These are phyloP conservation scores for Apteryx mantelli DNA, from an alignment of 2,113 vertebrate genomes.

Conservation along the genomic window DNA sequence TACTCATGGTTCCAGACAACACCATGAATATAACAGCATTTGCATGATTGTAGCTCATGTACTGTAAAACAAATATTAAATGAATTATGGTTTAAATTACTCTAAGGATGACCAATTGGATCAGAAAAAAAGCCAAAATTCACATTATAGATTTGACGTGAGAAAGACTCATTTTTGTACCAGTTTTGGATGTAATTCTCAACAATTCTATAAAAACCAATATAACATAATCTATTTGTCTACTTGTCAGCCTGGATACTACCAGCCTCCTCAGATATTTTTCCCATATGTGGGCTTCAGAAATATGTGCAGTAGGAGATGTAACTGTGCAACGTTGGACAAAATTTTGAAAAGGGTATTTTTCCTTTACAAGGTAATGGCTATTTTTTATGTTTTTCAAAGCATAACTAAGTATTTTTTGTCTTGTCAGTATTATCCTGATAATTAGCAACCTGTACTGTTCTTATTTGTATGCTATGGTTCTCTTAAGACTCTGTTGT, in stretches of 20 bases:
- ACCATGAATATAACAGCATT: background rate
- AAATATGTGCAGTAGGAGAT: background rate
- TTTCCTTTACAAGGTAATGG: background rate
- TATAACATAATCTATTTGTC: background rate
- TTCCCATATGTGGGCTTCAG: background rate
- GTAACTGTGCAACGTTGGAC: background rate
- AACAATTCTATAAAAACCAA: background rate
- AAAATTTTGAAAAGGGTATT: background rate
- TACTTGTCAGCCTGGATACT: background rate
- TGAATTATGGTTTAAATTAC: background rate
- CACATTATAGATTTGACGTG: background rate
- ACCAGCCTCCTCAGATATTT: background rate
- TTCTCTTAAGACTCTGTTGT: background rate
- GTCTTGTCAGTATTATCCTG: background rate
- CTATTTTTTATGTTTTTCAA: background rate
- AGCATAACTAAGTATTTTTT: background rate
- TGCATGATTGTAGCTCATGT: conserved; percentile 1
- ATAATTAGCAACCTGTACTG: background rate
- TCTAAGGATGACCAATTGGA: background rate
- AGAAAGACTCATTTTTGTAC: background rate
- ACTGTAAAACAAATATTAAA: background rate
- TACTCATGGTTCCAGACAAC: background rate
- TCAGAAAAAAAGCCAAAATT: background rate
- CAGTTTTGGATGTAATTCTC: background rate
- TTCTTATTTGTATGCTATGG: background rate